Percentiles rank a stretch among this genome's conserved stretches.
These are phyloP conservation scores for Formica exsecta DNA, from an alignment of 1,140 invertebrate species.

Conservation along the genomic window DNA sequence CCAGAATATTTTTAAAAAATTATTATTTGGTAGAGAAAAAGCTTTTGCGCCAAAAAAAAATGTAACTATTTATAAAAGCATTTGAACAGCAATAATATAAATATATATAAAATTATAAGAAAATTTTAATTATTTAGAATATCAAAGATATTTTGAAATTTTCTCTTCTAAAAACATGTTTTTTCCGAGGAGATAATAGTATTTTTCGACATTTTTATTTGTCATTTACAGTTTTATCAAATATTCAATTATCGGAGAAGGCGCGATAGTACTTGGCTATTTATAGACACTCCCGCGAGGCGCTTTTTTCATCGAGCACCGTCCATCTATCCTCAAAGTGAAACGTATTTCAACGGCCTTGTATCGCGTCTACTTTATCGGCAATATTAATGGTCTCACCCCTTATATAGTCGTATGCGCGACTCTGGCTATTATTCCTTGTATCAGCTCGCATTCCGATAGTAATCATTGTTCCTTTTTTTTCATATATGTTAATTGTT, in stretches of 20 bases:
- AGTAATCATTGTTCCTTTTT: slow-evolving; percentile 58
- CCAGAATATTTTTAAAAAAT: not conserved
- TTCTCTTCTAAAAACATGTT: not conserved
- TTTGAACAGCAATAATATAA: not conserved
- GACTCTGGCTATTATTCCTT: slow-evolving; percentile 67
- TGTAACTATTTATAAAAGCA: not conserved
- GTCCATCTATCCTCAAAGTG: slow-evolving; percentile 70
- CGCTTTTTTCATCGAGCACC: slow-evolving; percentile 42
- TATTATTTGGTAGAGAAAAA: not conserved
- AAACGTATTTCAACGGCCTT: slow-evolving; percentile 66
- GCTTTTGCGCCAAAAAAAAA: not conserved
- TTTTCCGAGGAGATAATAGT: not conserved
- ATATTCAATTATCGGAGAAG: not conserved
- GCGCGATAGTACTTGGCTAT: slow-evolving; percentile 55
- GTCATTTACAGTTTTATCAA: slow-evolving; percentile 17
- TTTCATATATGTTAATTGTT: no score
- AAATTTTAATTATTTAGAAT: not conserved
- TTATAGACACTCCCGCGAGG: slow-evolving; percentile 63
- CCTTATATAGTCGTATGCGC: slow-evolving; percentile 33
- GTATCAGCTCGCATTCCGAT: slow-evolving; percentile 60
- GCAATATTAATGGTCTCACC: slow-evolving; percentile 77
- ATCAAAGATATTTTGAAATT: not conserved
- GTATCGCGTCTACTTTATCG: slow-evolving; percentile 73
- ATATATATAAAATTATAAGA: no score
- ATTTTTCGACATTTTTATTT: not conserved